Conservation (phyloP, 2,113 vertebrate genomes). For the Hymenochirus boettgeri region DNA sequence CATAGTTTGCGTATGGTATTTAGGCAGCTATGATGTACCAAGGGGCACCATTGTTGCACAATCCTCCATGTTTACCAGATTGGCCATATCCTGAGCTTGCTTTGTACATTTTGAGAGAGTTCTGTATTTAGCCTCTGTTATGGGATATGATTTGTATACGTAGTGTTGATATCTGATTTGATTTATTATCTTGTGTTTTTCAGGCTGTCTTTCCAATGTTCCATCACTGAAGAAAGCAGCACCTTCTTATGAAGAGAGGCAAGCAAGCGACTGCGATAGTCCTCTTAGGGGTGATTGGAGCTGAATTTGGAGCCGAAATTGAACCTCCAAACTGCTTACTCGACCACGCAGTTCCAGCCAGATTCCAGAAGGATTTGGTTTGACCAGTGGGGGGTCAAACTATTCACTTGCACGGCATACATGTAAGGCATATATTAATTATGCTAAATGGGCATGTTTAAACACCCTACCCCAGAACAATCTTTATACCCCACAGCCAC, state of each 20-base stretch:
- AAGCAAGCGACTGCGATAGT: slow-evolving; percentile 96
- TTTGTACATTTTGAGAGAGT: too few relatives aligned
- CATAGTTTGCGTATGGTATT: too few relatives aligned
- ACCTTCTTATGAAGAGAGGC: slow-evolving; percentile 86
- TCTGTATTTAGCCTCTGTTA: too few relatives aligned
- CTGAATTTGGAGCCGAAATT: slow-evolving; percentile 92
- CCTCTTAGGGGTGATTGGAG: slow-evolving; percentile 89
- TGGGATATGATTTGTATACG: too few relatives aligned
- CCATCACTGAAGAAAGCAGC: slow-evolving; percentile 80
- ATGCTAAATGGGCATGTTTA: background rate
- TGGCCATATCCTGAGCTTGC: too few relatives aligned
- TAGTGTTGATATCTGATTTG: too few relatives aligned
- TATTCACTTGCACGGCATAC: slow-evolving; percentile 93
- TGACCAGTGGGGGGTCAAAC: slow-evolving; percentile 80
- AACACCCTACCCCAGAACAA: too few relatives aligned
- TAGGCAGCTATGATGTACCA: too few relatives aligned
- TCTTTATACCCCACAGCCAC: too few relatives aligned
- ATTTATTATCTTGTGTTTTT: too few relatives aligned
- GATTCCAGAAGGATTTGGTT: slow-evolving; percentile 86
- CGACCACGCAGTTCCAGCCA: slow-evolving; percentile 78
- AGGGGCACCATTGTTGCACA: too few relatives aligned
- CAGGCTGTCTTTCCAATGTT: slow-evolving; percentile 71
- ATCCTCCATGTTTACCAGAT: too few relatives aligned
- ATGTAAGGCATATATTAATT: slow-evolving; percentile 77
- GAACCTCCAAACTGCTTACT: slow-evolving; percentile 75